These are phyloP conservation scores for Ostrea denselamellosa DNA, from an alignment of 1,140 invertebrate genomes.

Conservation along the genomic window DNA sequence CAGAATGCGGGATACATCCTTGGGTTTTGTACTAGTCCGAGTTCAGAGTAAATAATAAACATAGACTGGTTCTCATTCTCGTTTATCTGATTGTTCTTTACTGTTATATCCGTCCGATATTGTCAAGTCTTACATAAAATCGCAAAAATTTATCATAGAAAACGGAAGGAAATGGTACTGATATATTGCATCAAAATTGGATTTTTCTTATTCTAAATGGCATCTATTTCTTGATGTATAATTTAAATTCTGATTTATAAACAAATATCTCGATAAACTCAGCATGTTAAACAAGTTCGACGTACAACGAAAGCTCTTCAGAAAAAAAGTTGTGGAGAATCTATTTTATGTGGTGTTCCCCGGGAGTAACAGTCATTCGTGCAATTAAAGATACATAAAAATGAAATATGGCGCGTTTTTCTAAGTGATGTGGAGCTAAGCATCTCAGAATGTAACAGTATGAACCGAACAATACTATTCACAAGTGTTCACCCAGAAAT, in stretches of 20 bases:
- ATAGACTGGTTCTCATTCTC: neutral
- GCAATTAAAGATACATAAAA: slow-evolving; percentile 54
- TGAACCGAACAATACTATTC: slow-evolving; percentile 11
- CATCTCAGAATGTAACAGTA: slow-evolving; percentile 7
- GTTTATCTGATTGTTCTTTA: neutral
- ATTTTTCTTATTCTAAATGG: neutral
- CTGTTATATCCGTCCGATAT: neutral
- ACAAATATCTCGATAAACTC: slow-evolving; percentile 14
- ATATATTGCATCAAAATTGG: neutral
- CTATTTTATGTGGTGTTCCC: slow-evolving; percentile 47
- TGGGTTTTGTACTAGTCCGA: neutral
- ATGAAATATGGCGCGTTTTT: slow-evolving; percentile 49
- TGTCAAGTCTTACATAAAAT: neutral
- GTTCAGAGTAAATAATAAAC: neutral
- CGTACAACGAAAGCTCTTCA: slow-evolving; percentile 31
- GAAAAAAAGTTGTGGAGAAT: slow-evolving; percentile 37
- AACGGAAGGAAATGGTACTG: slow-evolving; percentile 16
- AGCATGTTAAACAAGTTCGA: neutral
- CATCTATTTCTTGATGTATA: neutral
- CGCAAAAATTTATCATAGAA: slow-evolving; percentile 20
- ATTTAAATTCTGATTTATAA: slow-evolving; percentile 32
- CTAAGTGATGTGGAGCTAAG: slow-evolving; percentile 15
- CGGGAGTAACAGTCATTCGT: slow-evolving; percentile 46
- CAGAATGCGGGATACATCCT: neutral
- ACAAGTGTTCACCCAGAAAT: slow-evolving; percentile 35